These are phyloP conservation scores for Ictalurus furcatus DNA, from an alignment of 2,113 vertebrate species.

Conservation along the genomic window DNA sequence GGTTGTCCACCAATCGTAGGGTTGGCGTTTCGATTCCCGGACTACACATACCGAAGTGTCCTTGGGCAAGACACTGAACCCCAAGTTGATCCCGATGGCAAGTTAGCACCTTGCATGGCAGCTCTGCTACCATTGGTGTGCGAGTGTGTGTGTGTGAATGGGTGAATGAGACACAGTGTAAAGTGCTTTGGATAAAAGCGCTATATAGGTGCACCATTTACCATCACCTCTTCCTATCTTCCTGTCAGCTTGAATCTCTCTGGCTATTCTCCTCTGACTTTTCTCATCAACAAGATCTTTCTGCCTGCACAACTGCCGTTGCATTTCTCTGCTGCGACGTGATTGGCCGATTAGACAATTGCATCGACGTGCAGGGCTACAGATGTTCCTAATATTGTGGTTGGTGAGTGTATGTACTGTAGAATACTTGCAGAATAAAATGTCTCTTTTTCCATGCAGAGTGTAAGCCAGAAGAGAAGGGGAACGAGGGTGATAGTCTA, in stretches of 20 bases:
- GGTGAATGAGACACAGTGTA: too few relatives aligned
- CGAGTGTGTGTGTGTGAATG: too few relatives aligned
- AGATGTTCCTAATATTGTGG: neutral
- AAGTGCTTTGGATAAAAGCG: too few relatives aligned
- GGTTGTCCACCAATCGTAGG: too few relatives aligned
- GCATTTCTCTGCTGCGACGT: neutral
- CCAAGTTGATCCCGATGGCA: too few relatives aligned
- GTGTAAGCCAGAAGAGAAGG: conserved; percentile 43
- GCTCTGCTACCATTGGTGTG: too few relatives aligned
- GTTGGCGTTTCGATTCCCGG: too few relatives aligned
- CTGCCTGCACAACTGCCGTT: neutral
- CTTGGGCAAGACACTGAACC: too few relatives aligned
- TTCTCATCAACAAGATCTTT: neutral
- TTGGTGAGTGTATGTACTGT: neutral
- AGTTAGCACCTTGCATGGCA: too few relatives aligned
- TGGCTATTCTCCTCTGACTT: neutral
- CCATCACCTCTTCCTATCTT: neutral
- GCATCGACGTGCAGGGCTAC: neutral
- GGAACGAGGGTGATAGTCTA: conserved; percentile 56
- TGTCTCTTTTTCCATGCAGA: conserved; percentile 29
- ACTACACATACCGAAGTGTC: too few relatives aligned
- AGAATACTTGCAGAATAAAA: neutral
- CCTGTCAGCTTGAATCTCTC: neutral
- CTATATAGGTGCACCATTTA: too few relatives aligned
- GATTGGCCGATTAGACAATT: neutral